These are phyloP conservation scores for Pyrochroa serraticornis DNA, from an alignment of 2,888 invertebrate species.

Conservation along the genomic window DNA sequence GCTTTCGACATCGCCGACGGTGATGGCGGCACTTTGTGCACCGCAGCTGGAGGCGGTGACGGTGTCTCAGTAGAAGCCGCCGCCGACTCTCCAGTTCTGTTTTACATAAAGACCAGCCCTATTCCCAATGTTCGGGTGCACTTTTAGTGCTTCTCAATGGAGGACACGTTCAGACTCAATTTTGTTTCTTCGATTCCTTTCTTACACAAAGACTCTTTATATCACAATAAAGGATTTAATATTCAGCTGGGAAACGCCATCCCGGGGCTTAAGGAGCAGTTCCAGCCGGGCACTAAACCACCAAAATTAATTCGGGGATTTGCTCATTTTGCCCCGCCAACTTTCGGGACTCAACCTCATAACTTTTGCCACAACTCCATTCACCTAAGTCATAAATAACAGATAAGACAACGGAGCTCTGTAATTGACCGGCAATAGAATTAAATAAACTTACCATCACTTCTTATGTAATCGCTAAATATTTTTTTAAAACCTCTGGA, in stretches of 20 bases:
- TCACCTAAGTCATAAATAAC: too few relatives aligned
- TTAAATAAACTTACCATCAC: too few relatives aligned
- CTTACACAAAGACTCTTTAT: slow-evolving; percentile 19
- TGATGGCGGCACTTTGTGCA: background rate
- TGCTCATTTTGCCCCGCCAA: too few relatives aligned
- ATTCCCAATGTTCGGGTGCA: slow-evolving; percentile 20
- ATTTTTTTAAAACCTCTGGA: too few relatives aligned
- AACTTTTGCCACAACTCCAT: too few relatives aligned
- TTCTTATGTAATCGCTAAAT: too few relatives aligned
- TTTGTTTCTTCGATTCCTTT: slow-evolving; percentile 35
- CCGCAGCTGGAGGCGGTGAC: background rate
- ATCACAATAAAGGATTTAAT: slow-evolving; percentile 24
- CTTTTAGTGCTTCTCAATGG: slow-evolving; percentile 33
- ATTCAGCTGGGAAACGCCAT: slow-evolving; percentile 1
- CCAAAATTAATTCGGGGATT: too few relatives aligned
- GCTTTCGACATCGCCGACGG: slow-evolving; percentile 6
- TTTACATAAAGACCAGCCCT: slow-evolving; percentile 36
- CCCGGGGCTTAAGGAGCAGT: too few relatives aligned
- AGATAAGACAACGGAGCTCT: too few relatives aligned
- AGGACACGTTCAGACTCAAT: slow-evolving; percentile 37
- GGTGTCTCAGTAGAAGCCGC: slow-evolving; percentile 6
- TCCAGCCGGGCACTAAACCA: too few relatives aligned
- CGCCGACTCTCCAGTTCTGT: slow-evolving; percentile 31
- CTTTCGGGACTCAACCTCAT: too few relatives aligned
- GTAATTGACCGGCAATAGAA: too few relatives aligned